phyloP scores from a whole-genome alignment of 2,113 vertebrate species.

The Sphyrna mokarran region DNA sequence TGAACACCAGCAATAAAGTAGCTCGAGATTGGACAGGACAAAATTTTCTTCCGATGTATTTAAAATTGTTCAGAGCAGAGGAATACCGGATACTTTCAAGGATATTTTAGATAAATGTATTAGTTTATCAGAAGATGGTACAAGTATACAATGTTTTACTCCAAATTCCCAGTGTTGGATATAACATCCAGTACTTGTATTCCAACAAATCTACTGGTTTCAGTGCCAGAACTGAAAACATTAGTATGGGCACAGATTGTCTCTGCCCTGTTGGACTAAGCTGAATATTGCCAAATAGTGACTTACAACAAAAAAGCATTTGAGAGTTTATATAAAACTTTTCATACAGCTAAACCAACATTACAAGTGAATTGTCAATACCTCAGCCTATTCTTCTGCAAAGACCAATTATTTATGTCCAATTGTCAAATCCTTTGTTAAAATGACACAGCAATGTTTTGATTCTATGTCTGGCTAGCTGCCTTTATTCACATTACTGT shows the following conservation, averaged over 20 bases:
- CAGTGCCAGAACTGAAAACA: slow-evolving; percentile 10
- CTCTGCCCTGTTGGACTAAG: neutral
- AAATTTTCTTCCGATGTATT: neutral
- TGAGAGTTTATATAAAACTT: neutral
- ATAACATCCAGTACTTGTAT: neutral
- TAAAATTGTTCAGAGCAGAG: neutral
- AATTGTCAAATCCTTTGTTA: neutral
- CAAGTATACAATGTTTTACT: neutral
- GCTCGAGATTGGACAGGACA: neutral
- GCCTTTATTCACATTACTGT: slow-evolving; percentile 24
- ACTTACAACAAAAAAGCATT: neutral
- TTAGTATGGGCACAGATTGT: neutral
- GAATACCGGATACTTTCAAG: neutral
- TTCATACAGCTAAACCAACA: neutral
- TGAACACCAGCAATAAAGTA: neutral
- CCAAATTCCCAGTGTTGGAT: neutral
- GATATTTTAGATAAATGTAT: neutral
- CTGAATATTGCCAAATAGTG: neutral
- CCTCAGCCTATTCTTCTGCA: neutral
- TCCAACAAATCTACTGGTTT: neutral
- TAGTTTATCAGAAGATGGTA: neutral
- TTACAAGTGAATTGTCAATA: neutral
- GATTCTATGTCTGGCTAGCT: slow-evolving; percentile 7
- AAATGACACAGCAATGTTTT: slow-evolving; percentile 16
- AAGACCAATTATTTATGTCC: neutral